Conservation (phyloP, 1,140 invertebrate species). For the Drosophila virilis region DNA sequence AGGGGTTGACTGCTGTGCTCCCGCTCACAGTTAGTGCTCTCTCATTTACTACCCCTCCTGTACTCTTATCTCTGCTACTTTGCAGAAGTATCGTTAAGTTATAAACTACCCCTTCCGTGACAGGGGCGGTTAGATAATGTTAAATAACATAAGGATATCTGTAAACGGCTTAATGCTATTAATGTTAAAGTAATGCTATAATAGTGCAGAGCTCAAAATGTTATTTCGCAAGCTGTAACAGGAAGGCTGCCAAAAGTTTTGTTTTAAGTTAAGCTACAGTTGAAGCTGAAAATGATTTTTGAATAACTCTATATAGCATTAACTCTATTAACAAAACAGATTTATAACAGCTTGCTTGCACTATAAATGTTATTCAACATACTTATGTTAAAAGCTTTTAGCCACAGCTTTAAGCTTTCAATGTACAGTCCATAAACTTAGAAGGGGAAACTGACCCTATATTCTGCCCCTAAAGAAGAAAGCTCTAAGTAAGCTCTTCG, state of each 20-base stretch:
- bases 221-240: too few relatives aligned
- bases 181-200: not conserved
- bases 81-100: conserved; percentile 68
- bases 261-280: not conserved
- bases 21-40: conserved; percentile 6
- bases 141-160: conserved; percentile 11
- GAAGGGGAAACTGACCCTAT: conserved; percentile 29
- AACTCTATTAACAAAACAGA: not conserved
- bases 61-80: conserved; percentile 3
- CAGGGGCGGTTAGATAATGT: conserved; percentile 70
- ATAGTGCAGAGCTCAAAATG: not conserved
- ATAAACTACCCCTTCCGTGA: conserved; percentile 29
- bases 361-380: not conserved
- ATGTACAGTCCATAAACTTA: conserved; percentile 3
- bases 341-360: not conserved
- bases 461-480: not conserved
- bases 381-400: conserved; percentile 2
- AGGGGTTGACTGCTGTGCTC: conserved; percentile 4
- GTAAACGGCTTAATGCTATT: not conserved
- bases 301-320: not conserved
- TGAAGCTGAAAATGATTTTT: not conserved
- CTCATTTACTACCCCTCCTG: conserved; percentile 31
- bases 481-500: conserved; percentile 23
- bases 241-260: not conserved
- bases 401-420: conserved; percentile 27